Evolutionary conservation across 2,797 vertebrate genomes (phyloP).

Genomic region (Mionectes olivaceus): DNA sequence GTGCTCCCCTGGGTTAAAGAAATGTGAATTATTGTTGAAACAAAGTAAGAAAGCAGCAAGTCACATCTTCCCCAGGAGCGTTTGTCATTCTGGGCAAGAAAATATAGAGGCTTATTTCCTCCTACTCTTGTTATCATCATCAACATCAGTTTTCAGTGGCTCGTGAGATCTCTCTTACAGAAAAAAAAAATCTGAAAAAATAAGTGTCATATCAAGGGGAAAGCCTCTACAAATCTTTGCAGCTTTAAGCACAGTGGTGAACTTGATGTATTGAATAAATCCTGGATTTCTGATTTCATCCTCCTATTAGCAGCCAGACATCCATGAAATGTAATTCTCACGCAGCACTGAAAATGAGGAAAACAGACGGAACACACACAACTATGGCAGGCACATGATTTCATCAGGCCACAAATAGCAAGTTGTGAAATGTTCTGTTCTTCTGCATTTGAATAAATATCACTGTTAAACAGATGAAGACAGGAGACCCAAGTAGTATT

Average conservation of each 20-base stretch:
- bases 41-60: neutral
- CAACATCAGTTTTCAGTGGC: neutral
- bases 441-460: constrained; percentile 4
- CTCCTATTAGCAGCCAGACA: constrained; percentile 25
- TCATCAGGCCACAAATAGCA: constrained; percentile 19
- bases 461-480: neutral
- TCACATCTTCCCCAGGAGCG: neutral
- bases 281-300: constrained; percentile 22
- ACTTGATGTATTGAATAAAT: neutral
- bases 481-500: neutral
- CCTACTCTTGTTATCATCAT: neutral
- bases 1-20: neutral
- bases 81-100: neutral
- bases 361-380: neutral
- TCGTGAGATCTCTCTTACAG: neutral
- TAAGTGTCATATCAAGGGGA: neutral
- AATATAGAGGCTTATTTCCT: constrained; percentile 6
- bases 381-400: neutral
- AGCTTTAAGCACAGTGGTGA: neutral
- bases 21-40: neutral
- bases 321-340: constrained; percentile 13
- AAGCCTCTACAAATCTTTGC: neutral
- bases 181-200: neutral
- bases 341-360: neutral
- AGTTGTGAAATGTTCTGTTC: constrained; percentile 36